These are phyloP conservation scores for Rhinolophus ferrumequinum DNA, from an alignment of 2,113 vertebrate genomes.

Conservation along the genomic window DNA sequence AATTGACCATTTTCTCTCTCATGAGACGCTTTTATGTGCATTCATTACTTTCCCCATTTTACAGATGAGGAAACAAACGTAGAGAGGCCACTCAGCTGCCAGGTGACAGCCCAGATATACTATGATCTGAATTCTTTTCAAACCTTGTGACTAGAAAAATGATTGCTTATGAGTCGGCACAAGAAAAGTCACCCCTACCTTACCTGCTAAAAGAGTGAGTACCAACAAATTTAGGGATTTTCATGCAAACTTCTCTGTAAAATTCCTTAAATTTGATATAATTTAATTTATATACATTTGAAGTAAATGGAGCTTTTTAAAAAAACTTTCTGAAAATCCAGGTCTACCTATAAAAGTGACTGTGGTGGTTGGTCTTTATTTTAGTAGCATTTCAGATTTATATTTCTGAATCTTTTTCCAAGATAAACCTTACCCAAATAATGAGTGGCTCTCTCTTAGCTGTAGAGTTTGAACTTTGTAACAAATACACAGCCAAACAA, in stretches of 20 bases:
- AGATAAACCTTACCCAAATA: slow-evolving; percentile 6
- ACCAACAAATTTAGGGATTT: background rate
- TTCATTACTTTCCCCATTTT: slow-evolving; percentile 36
- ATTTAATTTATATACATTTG: background rate
- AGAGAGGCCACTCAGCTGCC: background rate
- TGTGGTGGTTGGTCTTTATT: background rate
- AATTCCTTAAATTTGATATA: background rate
- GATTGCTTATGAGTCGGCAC: background rate
- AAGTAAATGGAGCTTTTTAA: slow-evolving; percentile 13
- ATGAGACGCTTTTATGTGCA: background rate
- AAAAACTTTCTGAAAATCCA: background rate
- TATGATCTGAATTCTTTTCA: background rate
- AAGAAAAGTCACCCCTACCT: background rate
- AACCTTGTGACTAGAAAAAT: background rate
- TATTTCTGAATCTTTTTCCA: slow-evolving; percentile 4
- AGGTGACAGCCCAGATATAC: background rate
- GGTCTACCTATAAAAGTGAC: background rate
- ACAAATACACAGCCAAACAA: background rate
- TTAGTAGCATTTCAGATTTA: slow-evolving; percentile 8
- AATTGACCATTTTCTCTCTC: background rate
- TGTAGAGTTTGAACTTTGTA: background rate
- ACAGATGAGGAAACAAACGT: background rate
- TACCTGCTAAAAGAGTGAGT: background rate
- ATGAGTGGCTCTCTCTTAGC: background rate
- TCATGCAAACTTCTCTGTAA: slow-evolving; percentile 11